Base-by-base conservation (phyloP, 2,113 vertebrate genomes). In the Pleuronectes platessa region DNA sequence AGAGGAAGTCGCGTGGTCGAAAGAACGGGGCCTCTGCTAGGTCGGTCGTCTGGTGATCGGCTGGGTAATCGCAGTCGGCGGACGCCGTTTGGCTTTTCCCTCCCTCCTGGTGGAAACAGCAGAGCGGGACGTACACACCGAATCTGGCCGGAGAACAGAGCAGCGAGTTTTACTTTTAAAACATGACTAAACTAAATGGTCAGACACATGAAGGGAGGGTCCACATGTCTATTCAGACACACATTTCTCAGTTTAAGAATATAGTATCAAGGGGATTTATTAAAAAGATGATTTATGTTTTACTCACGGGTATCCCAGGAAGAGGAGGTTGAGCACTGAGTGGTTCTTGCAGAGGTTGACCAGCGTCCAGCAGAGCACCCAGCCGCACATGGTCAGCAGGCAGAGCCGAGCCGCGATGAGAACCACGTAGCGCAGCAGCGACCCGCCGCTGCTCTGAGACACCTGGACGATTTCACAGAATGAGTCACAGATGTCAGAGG, bases 301-400 rank as follows among this genome's bases (percentile, higher is more conserved):
- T 81, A 97, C 98, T 98, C 92, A 99, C 98, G 98, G 98, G 90
- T 99, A 99, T 88, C 98, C 97, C 87, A 99, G 94, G 93, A 99
- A 99, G 75, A 99, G 96, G 64, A 99, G 96, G 92, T 98, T 99
- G 87, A 99, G 96, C 69, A 99, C 96, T 23, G 98, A 99, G 91
- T 99, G 92, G 88, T 95, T 96, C 90, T 94, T 96, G 93, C 97
- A 98, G 87, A 99, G 97, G 90, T 97, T 97, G 87, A 98, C 95
- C 55, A 99, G 93, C 13, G 98, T 98, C 98, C 97, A 99, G 92
- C 97, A 98, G 71, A 99, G 96, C 56, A 98, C 96, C 97, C 98
- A 99, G 71, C 96, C 97, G 62, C 97, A 99, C 86, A 98, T 83
- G 27, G 97, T 99, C 76, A 99, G 95, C 71, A 99, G 94, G 86